These are phyloP conservation scores for Lichenostomus cassidix DNA, from an alignment of 2,113 vertebrate species.

Conservation along the genomic window DNA sequence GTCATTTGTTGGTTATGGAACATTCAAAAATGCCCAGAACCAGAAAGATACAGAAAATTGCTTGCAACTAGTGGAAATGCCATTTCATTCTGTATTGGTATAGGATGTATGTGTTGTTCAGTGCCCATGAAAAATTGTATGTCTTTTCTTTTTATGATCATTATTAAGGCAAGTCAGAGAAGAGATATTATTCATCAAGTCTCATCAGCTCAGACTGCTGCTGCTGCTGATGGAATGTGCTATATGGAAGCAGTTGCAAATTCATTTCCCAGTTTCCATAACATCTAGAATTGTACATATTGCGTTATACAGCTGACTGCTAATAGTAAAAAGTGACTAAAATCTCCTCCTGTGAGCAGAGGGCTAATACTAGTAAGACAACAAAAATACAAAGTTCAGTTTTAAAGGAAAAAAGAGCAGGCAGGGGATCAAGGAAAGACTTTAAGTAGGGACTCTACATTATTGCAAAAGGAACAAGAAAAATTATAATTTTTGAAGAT, in stretches of 20 bases:
- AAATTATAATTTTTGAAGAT: not conserved
- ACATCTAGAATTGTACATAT: not conserved
- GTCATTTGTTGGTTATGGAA: not conserved
- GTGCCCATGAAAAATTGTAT: not conserved
- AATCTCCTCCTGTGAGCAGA: not conserved
- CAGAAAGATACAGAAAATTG: not conserved
- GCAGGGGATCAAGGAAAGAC: accelerated
- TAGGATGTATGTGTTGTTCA: not conserved
- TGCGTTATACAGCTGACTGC: not conserved
- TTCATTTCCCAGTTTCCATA: not conserved
- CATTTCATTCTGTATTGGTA: not conserved
- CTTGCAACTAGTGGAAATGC: not conserved
- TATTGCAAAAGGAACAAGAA: not conserved
- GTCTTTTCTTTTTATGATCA: not conserved
- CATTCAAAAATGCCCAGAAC: not conserved
- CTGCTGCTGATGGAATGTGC: not conserved
- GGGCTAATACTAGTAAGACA: not conserved
- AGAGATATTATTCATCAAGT: not conserved
- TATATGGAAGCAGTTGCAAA: not conserved
- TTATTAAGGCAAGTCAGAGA: not conserved
- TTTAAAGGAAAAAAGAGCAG: not conserved
- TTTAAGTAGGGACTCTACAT: not conserved
- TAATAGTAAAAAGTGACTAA: not conserved
- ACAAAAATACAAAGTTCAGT: not conserved
- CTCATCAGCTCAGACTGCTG: not conserved